Percentiles rank a stretch among this genome's conserved stretches.
Conservation (phyloP, 2,888 invertebrate genomes). For the Phalangium opilio region DNA sequence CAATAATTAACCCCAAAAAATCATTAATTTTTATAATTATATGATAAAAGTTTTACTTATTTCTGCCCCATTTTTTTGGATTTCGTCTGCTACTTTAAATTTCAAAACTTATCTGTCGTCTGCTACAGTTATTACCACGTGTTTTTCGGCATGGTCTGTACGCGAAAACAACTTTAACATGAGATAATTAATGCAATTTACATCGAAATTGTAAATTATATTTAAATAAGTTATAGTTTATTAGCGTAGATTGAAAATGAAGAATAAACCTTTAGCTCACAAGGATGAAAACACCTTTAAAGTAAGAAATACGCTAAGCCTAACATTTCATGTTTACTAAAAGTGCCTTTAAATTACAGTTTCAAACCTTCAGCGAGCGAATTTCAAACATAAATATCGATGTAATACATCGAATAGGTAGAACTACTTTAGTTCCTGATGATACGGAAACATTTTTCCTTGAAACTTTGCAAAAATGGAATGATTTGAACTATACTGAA, state of each 20-base stretch:
- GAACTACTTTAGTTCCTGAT: conserved; percentile 43
- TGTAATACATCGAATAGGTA: conserved; percentile 53
- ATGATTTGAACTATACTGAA: conserved; percentile 67
- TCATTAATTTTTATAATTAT: no score
- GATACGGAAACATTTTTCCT: conserved; percentile 60
- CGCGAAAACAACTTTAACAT: no score
- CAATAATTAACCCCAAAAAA: no score
- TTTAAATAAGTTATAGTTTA: no score
- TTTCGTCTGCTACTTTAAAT: no score
- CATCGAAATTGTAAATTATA: no score
- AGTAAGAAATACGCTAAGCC: conserved; percentile 36
- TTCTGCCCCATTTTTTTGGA: no score
- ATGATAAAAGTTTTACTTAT: no score
- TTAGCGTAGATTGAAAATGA: conserved; percentile 16
- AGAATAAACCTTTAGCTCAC: conserved; percentile 14
- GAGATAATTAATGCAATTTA: no score
- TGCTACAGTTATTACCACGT: no score
- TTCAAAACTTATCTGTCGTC: no score
- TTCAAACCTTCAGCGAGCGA: conserved; percentile 71
- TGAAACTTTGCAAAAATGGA: conserved; percentile 73
- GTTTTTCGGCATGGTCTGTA: no score
- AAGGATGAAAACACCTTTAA: conserved; percentile 50
- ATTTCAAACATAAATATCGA: conserved; percentile 71
- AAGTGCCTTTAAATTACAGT: conserved; percentile 27
- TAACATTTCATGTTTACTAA: neutral